Conservation (phyloP, 2,113 vertebrate genomes). For the Ahaetulla prasina region DNA sequence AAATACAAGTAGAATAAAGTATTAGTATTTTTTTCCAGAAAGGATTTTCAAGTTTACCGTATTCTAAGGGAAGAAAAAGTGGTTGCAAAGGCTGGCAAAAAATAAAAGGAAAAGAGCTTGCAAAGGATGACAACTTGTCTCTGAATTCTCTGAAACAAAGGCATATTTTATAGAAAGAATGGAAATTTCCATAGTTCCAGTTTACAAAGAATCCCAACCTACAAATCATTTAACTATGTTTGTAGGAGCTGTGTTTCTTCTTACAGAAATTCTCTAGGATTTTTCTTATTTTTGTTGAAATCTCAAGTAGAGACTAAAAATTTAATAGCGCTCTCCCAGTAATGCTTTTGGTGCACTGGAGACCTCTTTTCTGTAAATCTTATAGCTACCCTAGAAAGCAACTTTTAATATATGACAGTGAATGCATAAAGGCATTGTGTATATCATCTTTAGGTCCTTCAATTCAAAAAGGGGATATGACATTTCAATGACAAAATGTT, state of each 20-base stretch:
- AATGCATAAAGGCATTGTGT: not conserved
- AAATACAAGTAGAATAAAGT: constrained; percentile 36
- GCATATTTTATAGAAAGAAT: not conserved
- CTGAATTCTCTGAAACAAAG: not conserved
- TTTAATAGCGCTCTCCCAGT: not conserved
- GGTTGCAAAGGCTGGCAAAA: not conserved
- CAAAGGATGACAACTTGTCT: not conserved
- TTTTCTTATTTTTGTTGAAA: not conserved
- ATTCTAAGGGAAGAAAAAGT: not conserved
- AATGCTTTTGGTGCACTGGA: not conserved
- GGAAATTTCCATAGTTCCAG: not conserved
- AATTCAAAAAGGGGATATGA: not conserved
- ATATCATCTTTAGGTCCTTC: not conserved
- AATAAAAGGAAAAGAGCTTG: not conserved
- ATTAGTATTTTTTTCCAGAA: constrained; percentile 48
- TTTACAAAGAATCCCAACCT: not conserved
- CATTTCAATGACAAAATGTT: not conserved
- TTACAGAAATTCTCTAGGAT: not conserved
- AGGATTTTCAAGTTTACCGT: not conserved
- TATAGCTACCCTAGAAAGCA: not conserved
- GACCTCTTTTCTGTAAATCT: not conserved
- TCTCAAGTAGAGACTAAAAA: not conserved
- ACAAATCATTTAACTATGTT: not conserved
- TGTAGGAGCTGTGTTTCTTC: not conserved
- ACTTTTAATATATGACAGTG: not conserved